Base-by-base conservation (phyloP, 2,888 invertebrate genomes). In the Tethea ocularis region DNA sequence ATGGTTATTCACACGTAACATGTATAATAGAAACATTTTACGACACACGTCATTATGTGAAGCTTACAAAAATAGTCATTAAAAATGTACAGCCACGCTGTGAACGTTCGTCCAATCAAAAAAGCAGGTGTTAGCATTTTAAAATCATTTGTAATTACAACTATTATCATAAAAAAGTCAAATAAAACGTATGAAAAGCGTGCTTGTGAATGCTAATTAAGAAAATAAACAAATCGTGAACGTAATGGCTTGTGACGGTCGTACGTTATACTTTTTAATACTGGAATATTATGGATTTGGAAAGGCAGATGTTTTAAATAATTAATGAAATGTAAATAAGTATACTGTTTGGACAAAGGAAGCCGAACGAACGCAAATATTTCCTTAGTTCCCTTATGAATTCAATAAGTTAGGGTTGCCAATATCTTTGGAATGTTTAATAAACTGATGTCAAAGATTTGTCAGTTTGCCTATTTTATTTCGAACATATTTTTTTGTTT, bases 171-270 rank as follows among this genome's bases (percentile, higher is more conserved):
- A 72, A 77, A 80, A 77, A 74, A 72, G 65, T 71, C 69, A 64
- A 70, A 80, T 77, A 74, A 77, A 75, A 72, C 64, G 57, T 51
- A 65, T 66, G 63, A 73, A 75, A 71, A 66, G 64, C 71, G 69
- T 67, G 69, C 70, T 58, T 61, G 61, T 73, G 72, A 73, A 74
- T 74, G 75, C 62, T 77, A 78, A 82, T 83, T 77, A 77, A 60
- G 67, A 75, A 74, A 75, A 77, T 81, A 80, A 82, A 83, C 80
- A 82, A 72, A 77, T 72, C 72, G 73, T 68, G 57, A 53, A 65
- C 57, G 57, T 63, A 76, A 81, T 72, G 73, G 62, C 58, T 63
- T 72, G 60, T 65, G 72, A 17, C 33, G 54, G 29, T 20, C 33
- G 54, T 33, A 54, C 54, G 11, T 33, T 36, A 33, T 22, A 5